phyloP scores from a whole-genome alignment of 2,888 invertebrate genomes.

The Xylota sylvarum region DNA sequence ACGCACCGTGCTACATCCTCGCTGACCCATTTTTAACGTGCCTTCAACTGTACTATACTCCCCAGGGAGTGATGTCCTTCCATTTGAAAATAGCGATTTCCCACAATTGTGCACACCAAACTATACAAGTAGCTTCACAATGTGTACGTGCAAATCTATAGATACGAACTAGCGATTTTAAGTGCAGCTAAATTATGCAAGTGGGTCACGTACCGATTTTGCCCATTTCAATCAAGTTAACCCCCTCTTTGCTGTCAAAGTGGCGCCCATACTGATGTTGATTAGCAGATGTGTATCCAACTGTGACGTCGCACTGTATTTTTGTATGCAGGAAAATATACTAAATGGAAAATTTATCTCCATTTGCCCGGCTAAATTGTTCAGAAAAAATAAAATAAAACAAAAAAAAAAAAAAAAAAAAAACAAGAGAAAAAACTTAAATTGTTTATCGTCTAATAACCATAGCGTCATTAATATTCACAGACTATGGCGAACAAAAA shows the following conservation, averaged over 20 bases:
- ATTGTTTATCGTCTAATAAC: slow-evolving; percentile 59
- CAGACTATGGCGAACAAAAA: not conserved
- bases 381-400: not conserved
- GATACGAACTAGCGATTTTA: slow-evolving; percentile 73
- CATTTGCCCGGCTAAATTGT: slow-evolving; percentile 18
- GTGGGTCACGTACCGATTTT: slow-evolving; percentile 75
- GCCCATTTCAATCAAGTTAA: slow-evolving; percentile 72
- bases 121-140: slow-evolving; percentile 48
- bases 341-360: slow-evolving; percentile 55
- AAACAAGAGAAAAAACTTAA: too few relatives aligned
- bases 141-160: slow-evolving; percentile 68
- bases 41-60: not conserved
- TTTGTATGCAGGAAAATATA: slow-evolving; percentile 28
- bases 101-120: slow-evolving; percentile 52
- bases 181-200: slow-evolving; percentile 76
- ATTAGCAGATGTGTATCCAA: slow-evolving; percentile 74
- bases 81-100: slow-evolving; percentile 38
- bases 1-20: slow-evolving; percentile 19
- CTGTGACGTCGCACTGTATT: slow-evolving; percentile 44
- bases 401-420: not conserved
- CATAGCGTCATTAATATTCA: slow-evolving; percentile 9
- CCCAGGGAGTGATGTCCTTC: slow-evolving; percentile 58
- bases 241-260: slow-evolving; percentile 66
- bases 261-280: slow-evolving; percentile 70
- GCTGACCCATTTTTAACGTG: slow-evolving; percentile 47